Base-by-base conservation (phyloP, 2,888 invertebrate species). In the Coelinius sp. region DNA sequence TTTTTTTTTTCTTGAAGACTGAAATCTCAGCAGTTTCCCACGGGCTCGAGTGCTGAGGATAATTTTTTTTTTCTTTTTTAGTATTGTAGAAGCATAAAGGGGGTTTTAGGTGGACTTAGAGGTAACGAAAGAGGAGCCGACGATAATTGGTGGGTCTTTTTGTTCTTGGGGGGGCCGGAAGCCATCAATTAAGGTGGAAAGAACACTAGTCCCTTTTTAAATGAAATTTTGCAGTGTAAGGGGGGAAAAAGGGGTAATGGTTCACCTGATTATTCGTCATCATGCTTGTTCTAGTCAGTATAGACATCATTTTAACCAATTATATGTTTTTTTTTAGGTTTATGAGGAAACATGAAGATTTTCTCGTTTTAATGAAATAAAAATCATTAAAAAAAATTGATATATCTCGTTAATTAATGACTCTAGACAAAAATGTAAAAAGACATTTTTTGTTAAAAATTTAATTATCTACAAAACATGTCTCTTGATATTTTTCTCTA, bases 121-220 rank as follows among this genome's bases (percentile, higher is more conserved):
- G 66, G 35, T 46, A 31, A 68, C 38, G 67, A 77, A 63, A 62
- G 71, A 77, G 73, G 74, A 68, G 78, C 76, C 76, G 75, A 73
- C 76, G 80, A 77, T 83, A 81, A 82, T 81, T 80, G 79, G 81
- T 73, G 73, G 68, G 71, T 75, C 74, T 73, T 73, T 73, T 77
- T 75, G 73, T 73, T 75, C 73, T 71, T 73, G 69, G 68, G 75
- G 73, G 70, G 74, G 59, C 77, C 79, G 80, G 78, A 79, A 81
- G 79, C 79, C 79, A 80, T 81, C 79, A 77, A 81, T 81, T 80
- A 81, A 76, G 75, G 31, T 56, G 68, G 35, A 31, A 59, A 59
- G 10, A 35, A 59, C 31, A 1, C 27, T n/a, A 56, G 56, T 56
- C 22, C 56, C 56, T 56, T 56, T 27, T 31, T 27, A 8, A 25